Conservation (phyloP, 1,140 invertebrate genomes). For the Drosophila nannoptera region DNA sequence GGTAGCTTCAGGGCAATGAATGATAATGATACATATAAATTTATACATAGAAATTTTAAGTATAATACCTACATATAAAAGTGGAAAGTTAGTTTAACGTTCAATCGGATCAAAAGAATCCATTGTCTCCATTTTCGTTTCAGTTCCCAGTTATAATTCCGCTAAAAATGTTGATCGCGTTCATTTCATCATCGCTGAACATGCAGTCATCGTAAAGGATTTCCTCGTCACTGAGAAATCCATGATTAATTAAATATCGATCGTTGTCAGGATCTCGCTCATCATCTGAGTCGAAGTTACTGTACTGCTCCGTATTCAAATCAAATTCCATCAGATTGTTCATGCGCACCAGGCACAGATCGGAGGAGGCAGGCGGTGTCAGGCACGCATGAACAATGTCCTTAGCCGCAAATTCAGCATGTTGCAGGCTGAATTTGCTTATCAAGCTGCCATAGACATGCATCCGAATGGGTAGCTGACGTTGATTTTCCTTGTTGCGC, state of each 20-base stretch:
- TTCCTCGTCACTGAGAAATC: conserved; percentile 27
- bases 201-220: neutral
- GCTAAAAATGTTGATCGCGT: no score
- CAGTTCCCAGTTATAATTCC: no score
- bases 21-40: no score
- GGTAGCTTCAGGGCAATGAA: no score
- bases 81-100: no score
- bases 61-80: no score
- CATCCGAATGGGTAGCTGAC: conserved; percentile 21
- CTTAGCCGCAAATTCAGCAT: conserved; percentile 16
- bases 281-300: conserved; percentile 25
- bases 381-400: conserved; percentile 18
- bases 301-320: conserved; percentile 14
- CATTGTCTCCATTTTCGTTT: neutral
- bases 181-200: conserved; percentile 14
- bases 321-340: conserved; percentile 16
- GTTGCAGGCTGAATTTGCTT: conserved; percentile 8
- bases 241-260: conserved; percentile 18
- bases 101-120: no score
- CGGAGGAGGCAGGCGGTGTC: conserved; percentile 10
- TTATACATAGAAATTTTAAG: neutral
- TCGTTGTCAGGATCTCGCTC: conserved; percentile 16
- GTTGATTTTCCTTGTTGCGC: conserved; percentile 4
- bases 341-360: conserved; percentile 13
- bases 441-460: conserved; percentile 20